Evolutionary conservation across 2,888 invertebrate species (phyloP).

Genomic region (Phyto melanocephala): DNA sequence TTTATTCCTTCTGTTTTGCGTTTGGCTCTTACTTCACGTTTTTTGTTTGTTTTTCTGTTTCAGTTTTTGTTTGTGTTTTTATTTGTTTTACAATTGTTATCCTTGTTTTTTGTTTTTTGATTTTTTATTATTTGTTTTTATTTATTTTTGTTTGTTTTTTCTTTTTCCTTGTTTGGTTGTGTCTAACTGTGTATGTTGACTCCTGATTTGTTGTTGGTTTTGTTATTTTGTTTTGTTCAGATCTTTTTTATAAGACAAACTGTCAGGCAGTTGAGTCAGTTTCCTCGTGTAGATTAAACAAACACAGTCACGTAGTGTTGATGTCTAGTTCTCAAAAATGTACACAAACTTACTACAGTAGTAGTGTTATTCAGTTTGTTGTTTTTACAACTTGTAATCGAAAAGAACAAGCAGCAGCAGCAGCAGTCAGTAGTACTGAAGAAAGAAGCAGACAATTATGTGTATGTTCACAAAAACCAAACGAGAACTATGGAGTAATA

Average conservation of each 20-base stretch:
- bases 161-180: slow-evolving; percentile 33
- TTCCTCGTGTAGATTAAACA: slow-evolving; percentile 31
- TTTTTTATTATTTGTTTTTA: slow-evolving; percentile 60
- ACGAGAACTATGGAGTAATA: slow-evolving; percentile 51
- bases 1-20: slow-evolving; percentile 43
- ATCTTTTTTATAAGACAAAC: slow-evolving; percentile 23
- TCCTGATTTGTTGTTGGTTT: slow-evolving; percentile 38
- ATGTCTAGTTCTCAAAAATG: slow-evolving; percentile 30
- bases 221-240: slow-evolving; percentile 30
- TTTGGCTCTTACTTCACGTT: slow-evolving; percentile 41
- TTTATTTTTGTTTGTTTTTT: slow-evolving; percentile 18
- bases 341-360: slow-evolving; percentile 12
- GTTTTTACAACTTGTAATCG: slow-evolving; percentile 48
- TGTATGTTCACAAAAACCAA: slow-evolving; percentile 41
- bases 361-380: slow-evolving; percentile 26
- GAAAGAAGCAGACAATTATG: slow-evolving; percentile 1
- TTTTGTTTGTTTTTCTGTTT: no score
- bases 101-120: slow-evolving; percentile 40
- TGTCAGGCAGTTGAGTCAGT: slow-evolving; percentile 43
- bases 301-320: slow-evolving; percentile 24
- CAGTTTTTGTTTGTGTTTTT: slow-evolving; percentile 39
- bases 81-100: slow-evolving; percentile 51
- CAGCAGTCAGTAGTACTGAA: neutral
- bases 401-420: slow-evolving; percentile 40
- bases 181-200: slow-evolving; percentile 26